These are phyloP conservation scores for Zaprionus bogoriensis DNA, from an alignment of 2,888 invertebrate species.

Conservation along the genomic window DNA sequence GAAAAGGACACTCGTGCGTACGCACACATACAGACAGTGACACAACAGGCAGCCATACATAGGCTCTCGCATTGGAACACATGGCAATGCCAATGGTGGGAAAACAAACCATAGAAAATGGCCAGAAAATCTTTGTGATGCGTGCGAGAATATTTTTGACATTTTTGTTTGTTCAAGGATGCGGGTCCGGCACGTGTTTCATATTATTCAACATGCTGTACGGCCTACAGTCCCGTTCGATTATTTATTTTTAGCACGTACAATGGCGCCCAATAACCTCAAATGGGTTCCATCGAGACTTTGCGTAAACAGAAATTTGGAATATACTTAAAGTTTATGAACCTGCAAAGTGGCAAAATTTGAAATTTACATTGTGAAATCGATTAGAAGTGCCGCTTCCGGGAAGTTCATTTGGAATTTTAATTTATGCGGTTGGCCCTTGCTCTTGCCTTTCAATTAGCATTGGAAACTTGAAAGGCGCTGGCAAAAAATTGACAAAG, in stretches of 20 bases:
- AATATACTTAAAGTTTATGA: conserved; percentile 44
- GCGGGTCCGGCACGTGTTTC: conserved; percentile 34
- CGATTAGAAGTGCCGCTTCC: conserved; percentile 19
- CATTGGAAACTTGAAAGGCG: background rate
- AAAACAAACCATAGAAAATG: conserved; percentile 16
- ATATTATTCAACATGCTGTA: conserved; percentile 43
- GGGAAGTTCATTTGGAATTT: conserved; percentile 6
- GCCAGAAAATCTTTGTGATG: conserved; percentile 15
- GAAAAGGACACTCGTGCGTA: conserved; percentile 65
- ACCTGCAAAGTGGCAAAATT: conserved; percentile 41
- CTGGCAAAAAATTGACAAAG: too few relatives aligned
- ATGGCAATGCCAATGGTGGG: background rate
- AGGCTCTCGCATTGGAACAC: too few relatives aligned
- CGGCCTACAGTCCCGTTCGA: conserved; percentile 24
- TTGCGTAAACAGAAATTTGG: conserved; percentile 40
- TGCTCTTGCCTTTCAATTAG: conserved; percentile 26
- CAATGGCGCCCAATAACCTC: conserved; percentile 52
- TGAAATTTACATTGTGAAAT: conserved; percentile 41
- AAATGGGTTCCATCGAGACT: conserved; percentile 35
- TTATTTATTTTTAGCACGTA: conserved; percentile 55
- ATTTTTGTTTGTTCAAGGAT: conserved; percentile 23
- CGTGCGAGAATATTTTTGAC: conserved; percentile 39
- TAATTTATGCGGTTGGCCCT: conserved; percentile 12
- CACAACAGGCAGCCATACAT: conserved; percentile 10
- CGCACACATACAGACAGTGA: conserved; percentile 20